Evolutionary conservation across 2,888 invertebrate species (phyloP).

Genomic region (Platycheirus rosarum): DNA sequence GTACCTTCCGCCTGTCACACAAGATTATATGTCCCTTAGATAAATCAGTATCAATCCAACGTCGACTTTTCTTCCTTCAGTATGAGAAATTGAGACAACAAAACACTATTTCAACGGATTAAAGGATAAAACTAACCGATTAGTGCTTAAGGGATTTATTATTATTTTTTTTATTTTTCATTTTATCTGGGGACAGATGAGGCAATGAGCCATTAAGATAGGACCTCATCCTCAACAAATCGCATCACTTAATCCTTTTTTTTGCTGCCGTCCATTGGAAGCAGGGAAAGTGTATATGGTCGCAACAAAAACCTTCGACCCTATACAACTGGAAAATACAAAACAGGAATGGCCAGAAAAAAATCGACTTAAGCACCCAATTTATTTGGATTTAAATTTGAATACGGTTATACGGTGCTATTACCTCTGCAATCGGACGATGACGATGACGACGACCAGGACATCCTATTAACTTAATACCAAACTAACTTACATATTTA

Average conservation of each 20-base stretch:
- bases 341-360: too few species aligned
- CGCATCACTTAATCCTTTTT: constrained; percentile 44
- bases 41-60: constrained; percentile 6
- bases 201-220: constrained; percentile 63
- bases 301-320: constrained; percentile 40
- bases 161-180: constrained; percentile 13
- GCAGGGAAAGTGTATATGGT: constrained; percentile 4
- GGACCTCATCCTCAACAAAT: constrained; percentile 57
- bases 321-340: constrained; percentile 17
- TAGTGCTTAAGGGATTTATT: constrained; percentile 35
- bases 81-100: constrained; percentile 12
- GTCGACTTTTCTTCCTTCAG: neutral
- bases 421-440: constrained; percentile 29
- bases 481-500: neutral
- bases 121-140: constrained; percentile 48
- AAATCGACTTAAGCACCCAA: constrained; percentile 41
- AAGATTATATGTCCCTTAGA: neutral
- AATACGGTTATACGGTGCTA: constrained; percentile 44
- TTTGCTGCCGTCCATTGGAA: neutral
- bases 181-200: constrained; percentile 26
- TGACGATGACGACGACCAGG: too few species aligned
- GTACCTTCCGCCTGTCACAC: neutral
- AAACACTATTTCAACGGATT: constrained; percentile 44
- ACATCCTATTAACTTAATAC: constrained; percentile 30
- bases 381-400: constrained; percentile 65